phyloP scores from a whole-genome alignment of 2,113 vertebrate species.

The Oncorhynchus tshawytscha region DNA sequence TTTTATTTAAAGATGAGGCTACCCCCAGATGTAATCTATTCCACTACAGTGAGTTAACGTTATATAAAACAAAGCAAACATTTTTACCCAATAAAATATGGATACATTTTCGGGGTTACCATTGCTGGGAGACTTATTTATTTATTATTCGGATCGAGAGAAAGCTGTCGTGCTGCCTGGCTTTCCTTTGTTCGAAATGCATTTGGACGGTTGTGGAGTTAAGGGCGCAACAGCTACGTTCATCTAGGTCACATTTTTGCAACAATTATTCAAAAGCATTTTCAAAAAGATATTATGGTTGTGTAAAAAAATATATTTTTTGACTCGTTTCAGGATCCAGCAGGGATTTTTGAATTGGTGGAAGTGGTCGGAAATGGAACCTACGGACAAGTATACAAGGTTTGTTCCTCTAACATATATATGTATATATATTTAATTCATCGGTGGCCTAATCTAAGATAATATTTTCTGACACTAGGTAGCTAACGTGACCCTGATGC shows the following conservation, averaged over 20 bases:
- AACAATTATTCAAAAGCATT: not conserved
- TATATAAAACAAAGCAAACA: not conserved
- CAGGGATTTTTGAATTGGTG: conserved; percentile 95
- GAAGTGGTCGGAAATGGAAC: conserved; percentile 97
- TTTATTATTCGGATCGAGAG: conserved; percentile 33
- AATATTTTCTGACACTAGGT: too few species aligned
- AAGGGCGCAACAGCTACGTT: conserved; percentile 67
- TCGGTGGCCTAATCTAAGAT: conserved; percentile 30
- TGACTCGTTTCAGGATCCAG: conserved; percentile 84
- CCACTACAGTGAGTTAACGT: not conserved
- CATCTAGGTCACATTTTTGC: conserved; percentile 3
- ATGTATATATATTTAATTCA: not conserved
- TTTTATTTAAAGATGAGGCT: conserved; percentile 4
- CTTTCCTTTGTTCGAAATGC: conserved; percentile 72
- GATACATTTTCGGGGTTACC: not conserved
- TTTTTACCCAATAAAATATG: not conserved
- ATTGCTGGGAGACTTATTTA: conserved; percentile 3
- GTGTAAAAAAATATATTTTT: not conserved
- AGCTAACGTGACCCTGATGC: not conserved
- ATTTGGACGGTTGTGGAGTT: conserved; percentile 57
- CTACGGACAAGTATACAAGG: conserved; percentile 98
- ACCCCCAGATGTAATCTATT: not conserved
- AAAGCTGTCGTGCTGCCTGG: conserved; percentile 68
- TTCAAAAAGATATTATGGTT: not conserved
- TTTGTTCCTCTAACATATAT: conserved; percentile 63